Evolutionary conservation across 53 echinoderm and acorn worm species (phyloP).

Genomic region (Temnopleurus reevesii): DNA sequence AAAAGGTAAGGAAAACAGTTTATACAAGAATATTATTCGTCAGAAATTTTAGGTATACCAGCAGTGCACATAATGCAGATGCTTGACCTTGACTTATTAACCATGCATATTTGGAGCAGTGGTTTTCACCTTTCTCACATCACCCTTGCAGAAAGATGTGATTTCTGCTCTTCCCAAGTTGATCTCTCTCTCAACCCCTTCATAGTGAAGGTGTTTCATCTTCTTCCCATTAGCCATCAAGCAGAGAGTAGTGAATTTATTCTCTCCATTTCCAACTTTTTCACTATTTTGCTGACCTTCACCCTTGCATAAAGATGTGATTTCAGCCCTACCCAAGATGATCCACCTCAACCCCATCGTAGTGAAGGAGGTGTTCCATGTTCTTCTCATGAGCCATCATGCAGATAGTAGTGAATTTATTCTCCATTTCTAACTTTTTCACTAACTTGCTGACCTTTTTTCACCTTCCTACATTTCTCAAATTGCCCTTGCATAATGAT

Average conservation of each 20-base stretch:
- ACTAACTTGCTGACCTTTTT: too few species aligned
- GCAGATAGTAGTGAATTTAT: constrained; percentile 77
- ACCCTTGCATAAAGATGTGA: constrained; percentile 89
- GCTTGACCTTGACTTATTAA: too few species aligned
- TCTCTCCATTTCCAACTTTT: neutral
- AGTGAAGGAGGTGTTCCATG: constrained; percentile 93
- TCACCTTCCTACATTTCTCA: too few species aligned
- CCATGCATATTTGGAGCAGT: too few species aligned
- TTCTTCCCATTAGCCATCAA: constrained; percentile 90
- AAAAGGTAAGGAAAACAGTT: constrained; percentile 84
- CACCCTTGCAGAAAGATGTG: constrained; percentile 81
- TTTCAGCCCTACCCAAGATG: constrained; percentile 85
- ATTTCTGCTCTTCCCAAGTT: constrained; percentile 90
- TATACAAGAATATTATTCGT: too few species aligned
- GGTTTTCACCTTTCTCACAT: too few species aligned
- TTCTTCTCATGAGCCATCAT: constrained; percentile 88
- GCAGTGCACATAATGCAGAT: too few species aligned
- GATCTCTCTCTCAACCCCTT: constrained; percentile 92
- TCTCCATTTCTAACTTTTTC: neutral
- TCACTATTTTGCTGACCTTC: too few species aligned
- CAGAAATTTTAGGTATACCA: too few species aligned
- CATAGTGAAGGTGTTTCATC: constrained; percentile 94
- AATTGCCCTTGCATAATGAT: constrained; percentile 85
- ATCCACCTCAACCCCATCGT: constrained; percentile 92
- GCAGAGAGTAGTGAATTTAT: constrained; percentile 76